Evolutionary conservation across 2,888 invertebrate genomes (phyloP), one percentile per base, ranked within the genome.

Genomic region (Apodemia hepburni): DNA sequence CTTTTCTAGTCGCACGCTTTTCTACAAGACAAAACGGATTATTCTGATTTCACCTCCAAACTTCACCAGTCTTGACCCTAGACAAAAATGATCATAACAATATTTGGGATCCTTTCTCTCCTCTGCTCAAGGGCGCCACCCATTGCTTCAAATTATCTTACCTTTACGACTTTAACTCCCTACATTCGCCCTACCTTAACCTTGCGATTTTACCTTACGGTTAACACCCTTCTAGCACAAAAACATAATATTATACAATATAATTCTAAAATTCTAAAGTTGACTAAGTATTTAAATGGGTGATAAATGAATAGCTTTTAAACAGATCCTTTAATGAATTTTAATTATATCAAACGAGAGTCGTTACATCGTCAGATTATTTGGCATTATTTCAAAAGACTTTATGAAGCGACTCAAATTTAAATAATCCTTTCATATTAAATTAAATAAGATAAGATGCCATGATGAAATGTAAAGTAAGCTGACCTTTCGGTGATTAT

Each of bases 381-480:
- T 79, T 74, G 75, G 72, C 69, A 70, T 71, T 72, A 68, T 74
- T 73, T 75, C 72, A 72, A 65, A 63, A 61, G 63, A 75, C 73
- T 79, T 78, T 80, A 80, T 82, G 79, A 81, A 80, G 75, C 66
- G 73, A 80, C 75, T 81, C 81, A 73, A 78, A 81, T 80, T 82
- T 79, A 81, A 83, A 82, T 80, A 83, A 84, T 78, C 79, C 79
- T 75, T 81, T 83, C 79, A 79, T 42, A 42, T 81, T 76, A 71
- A 75, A 71, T 76, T 75, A 79, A 42, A 81, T 81, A 75, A 78
- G 78, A 82, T 80, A 81, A 81, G 77, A 75, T 73, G 72, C 76
- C 75, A 77, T 74, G 74, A 73, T 66, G 71, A 84, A 82, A 78
- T 82, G 81, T 79, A 72, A 71, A 73, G 73, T 61, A 69, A 69